These are phyloP conservation scores for Camponotus fellah DNA, from an alignment of 2,888 invertebrate species.

Conservation along the genomic window DNA sequence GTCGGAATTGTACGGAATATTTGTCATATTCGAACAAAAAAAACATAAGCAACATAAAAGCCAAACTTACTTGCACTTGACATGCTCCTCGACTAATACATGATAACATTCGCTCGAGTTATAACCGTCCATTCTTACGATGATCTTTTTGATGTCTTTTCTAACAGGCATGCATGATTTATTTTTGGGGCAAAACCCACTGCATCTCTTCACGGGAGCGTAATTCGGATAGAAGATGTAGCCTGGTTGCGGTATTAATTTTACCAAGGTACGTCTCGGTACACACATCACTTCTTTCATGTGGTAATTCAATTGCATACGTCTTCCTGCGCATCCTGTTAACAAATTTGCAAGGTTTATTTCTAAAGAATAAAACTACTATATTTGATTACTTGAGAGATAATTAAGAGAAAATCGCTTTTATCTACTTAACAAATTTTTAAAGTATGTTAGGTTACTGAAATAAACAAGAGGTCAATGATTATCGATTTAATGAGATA, in stretches of 20 bases:
- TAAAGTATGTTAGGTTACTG: not conserved
- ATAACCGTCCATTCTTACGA: slow-evolving; percentile 41
- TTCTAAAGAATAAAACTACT: not conserved
- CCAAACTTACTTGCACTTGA: slow-evolving; percentile 64
- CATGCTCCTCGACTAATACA: slow-evolving; percentile 63
- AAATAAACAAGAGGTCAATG: not conserved
- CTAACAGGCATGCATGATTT: slow-evolving; percentile 59
- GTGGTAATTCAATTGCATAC: slow-evolving; percentile 16
- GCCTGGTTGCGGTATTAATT: slow-evolving; percentile 50
- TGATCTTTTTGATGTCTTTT: not conserved
- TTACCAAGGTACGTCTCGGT: slow-evolving; percentile 57
- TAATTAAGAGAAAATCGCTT: not conserved
- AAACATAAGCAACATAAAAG: not conserved
- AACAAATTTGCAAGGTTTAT: not conserved
- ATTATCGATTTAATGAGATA: not conserved
- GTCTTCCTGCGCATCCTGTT: slow-evolving; percentile 48
- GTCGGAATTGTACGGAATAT: not conserved
- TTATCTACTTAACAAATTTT: not conserved
- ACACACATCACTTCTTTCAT: slow-evolving; percentile 53
- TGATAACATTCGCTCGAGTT: slow-evolving; percentile 44
- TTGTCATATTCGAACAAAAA: not conserved
- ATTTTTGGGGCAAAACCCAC: slow-evolving; percentile 55
- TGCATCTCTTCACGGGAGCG: slow-evolving; percentile 62
- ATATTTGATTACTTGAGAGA: not conserved
- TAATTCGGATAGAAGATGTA: slow-evolving; percentile 56